Evolutionary conservation across 2,888 invertebrate genomes (phyloP).

Genomic region (Clistopyga incitator): DNA sequence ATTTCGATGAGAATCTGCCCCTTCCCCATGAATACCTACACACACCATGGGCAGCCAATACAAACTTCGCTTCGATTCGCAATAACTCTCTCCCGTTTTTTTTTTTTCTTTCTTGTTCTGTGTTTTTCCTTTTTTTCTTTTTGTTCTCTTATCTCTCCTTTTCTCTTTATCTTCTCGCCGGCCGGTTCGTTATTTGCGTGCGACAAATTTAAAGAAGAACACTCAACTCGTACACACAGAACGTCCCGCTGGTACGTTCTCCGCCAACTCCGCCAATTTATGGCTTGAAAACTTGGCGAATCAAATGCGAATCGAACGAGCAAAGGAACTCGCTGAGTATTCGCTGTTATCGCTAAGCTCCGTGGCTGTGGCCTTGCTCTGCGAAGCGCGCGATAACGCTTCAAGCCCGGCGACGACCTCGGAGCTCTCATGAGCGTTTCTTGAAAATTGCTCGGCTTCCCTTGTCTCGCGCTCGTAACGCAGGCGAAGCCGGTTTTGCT

Average conservation of each 20-base stretch:
- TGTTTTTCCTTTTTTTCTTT: background rate
- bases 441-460: slow-evolving; percentile 39
- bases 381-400: slow-evolving; percentile 58
- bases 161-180: slow-evolving; percentile 15
- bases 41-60: slow-evolving; percentile 24
- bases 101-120: too few species aligned
- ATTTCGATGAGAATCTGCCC: slow-evolving; percentile 50
- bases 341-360: slow-evolving; percentile 54
- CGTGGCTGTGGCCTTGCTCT: slow-evolving; percentile 53
- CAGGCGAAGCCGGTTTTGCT: slow-evolving; percentile 26
- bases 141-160: background rate
- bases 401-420: slow-evolving; percentile 41
- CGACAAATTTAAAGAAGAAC: slow-evolving; percentile 41
- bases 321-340: slow-evolving; percentile 12
- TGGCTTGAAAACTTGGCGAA: slow-evolving; percentile 41
- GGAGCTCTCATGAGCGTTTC: slow-evolving; percentile 29
- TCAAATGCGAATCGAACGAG: slow-evolving; percentile 35
- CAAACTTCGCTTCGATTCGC: slow-evolving; percentile 51
- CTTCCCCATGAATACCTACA: slow-evolving; percentile 38
- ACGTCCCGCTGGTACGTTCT: background rate
- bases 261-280: slow-evolving; percentile 34
- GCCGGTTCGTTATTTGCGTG: slow-evolving; percentile 19
- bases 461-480: slow-evolving; percentile 24
- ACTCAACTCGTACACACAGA: background rate
- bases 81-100: slow-evolving; percentile 31